Base-by-base conservation (phyloP, 2,888 invertebrate species). In the Ptilodon capucinus region DNA sequence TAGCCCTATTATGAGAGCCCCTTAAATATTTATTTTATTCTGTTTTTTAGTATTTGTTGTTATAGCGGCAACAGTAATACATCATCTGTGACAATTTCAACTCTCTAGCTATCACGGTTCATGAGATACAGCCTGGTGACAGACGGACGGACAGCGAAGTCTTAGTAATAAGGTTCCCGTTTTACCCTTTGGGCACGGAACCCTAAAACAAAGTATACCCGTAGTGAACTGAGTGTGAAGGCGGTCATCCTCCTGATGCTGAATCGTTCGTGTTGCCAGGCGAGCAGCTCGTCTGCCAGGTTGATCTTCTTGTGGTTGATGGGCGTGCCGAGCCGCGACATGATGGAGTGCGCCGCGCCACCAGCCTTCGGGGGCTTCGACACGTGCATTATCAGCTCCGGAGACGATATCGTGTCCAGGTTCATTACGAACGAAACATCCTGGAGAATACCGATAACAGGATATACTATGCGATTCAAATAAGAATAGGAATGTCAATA, bases 201-300 rank as follows among this genome's bases (percentile, higher is more conserved):
- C n/a, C n/a, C n/a, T n/a, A n/a, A n/a, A n/a, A n/a, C 18, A 42
- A 11, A 9, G 14, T 41, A 21, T 51, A 92, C 92, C 84, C 92
- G 92, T 4, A 97, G 79, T 1, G 95, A 93, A 1, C 98, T 98
- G 4, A 99, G 71, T 0, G 99, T 99, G 75, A 98, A 97, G 0
- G 98, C 98, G 0, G 98, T 95, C 70, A 98, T 92, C 57, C 98
- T 92, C 57, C 97, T 93, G 64, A 99, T 97, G 79, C 98, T 98
- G 86, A 96, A 99, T 60, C 97, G 91, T 84, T 99, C 99, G 75
- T 99, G 99, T 74, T 99, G 98, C 99, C 99, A 99, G 0, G 98
- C 96, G 21, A 98, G 84, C 46, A 95, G 92, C 62, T 97, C 96
- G 44, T 98, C 98, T 0, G 97, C 98, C 45, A 99, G 89, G 91